Evolutionary conservation across 2,113 vertebrate species (phyloP).

Genomic region (Nyctereutes procyonoides): DNA sequence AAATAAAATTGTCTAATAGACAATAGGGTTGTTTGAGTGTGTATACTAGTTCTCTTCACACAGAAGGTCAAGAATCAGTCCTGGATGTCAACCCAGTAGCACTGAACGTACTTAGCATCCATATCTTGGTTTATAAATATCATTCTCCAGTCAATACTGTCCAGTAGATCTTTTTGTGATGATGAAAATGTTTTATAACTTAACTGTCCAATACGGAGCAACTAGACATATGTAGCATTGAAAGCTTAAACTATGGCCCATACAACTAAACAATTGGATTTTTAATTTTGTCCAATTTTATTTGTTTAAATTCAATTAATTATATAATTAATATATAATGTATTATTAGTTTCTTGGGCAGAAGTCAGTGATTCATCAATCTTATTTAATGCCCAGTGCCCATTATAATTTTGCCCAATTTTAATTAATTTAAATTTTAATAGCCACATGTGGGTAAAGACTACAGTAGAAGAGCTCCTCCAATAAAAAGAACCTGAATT

Average conservation of each 20-base stretch:
- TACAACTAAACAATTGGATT: not conserved
- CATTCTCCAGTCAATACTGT: not conserved
- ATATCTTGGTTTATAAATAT: slow-evolving; percentile 47
- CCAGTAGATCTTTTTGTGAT: slow-evolving; percentile 32
- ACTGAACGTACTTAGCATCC: not conserved
- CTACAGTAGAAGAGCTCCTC: not conserved
- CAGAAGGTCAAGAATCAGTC: not conserved
- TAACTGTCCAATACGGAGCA: not conserved
- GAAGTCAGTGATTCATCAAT: no score
- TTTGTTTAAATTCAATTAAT: no score
- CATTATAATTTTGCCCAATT: not conserved
- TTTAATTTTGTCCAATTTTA: not conserved
- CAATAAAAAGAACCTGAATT: not conserved
- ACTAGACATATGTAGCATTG: not conserved
- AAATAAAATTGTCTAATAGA: slow-evolving; percentile 12
- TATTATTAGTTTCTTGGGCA: no score
- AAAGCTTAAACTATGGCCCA: slow-evolving; percentile 21
- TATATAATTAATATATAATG: no score
- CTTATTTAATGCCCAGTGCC: no score
- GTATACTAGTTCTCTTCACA: not conserved
- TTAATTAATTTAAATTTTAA: slow-evolving; percentile 42
- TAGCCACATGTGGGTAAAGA: not conserved
- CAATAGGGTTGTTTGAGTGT: not conserved
- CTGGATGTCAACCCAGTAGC: not conserved
- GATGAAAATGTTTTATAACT: not conserved